phyloP scores from a whole-genome alignment of 2,113 vertebrate species.

The Cyphomyrus plagiostoma region DNA sequence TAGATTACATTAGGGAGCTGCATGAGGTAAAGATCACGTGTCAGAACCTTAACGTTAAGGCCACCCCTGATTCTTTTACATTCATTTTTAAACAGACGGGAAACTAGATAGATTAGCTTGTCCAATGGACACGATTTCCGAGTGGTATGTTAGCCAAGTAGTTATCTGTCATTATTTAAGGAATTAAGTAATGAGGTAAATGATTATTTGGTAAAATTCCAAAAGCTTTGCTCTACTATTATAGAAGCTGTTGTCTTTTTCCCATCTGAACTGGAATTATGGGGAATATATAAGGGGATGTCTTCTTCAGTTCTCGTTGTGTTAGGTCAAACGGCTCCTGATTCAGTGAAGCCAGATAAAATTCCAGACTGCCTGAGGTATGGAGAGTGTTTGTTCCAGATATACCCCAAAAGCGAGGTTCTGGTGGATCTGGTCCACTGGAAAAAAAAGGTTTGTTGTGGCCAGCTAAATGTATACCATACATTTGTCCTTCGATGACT shows the following conservation, averaged over 20 bases:
- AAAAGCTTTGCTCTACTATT: background rate
- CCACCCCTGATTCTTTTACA: background rate
- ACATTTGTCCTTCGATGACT: background rate
- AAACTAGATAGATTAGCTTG: slow-evolving; percentile 4
- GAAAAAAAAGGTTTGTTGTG: background rate
- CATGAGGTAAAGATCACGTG: background rate
- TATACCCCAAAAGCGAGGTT: background rate
- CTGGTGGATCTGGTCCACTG: background rate
- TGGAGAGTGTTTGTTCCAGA: background rate
- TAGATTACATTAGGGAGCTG: background rate
- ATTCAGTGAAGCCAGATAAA: background rate
- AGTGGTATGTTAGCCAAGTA: background rate
- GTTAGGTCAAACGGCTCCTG: background rate
- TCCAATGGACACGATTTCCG: background rate
- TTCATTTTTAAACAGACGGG: background rate
- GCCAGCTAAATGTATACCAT: background rate
- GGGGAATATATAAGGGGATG: background rate
- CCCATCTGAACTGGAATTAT: background rate
- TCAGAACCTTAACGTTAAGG: background rate
- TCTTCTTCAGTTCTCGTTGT: background rate
- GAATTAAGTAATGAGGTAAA: slow-evolving; percentile 1
- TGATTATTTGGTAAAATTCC: background rate
- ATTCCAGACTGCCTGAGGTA: background rate
- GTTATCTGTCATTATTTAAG: background rate
- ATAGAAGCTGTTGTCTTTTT: background rate